A percentile compares a stretch with the other conserved stretches of the same genome.
These are phyloP conservation scores for Eurytoma californica DNA, from an alignment of 2,888 invertebrate species.

Conservation along the genomic window DNA sequence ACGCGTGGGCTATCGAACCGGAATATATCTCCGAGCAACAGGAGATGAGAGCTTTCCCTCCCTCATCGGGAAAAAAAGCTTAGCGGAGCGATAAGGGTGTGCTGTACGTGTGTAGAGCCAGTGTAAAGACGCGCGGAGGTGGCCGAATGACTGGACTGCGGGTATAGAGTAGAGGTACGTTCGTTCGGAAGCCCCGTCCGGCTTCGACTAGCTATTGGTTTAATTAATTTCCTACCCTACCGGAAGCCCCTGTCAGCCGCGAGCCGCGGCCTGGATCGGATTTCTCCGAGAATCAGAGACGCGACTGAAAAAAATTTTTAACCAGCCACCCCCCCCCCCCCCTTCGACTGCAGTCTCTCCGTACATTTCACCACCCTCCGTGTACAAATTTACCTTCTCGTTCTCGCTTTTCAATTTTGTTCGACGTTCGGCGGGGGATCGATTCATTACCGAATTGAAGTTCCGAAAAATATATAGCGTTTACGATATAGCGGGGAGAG, in stretches of 20 bases:
- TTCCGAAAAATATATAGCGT: too few relatives aligned
- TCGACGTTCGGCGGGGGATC: slow-evolving; percentile 5
- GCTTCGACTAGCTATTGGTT: slow-evolving; percentile 64
- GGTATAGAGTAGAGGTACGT: not conserved
- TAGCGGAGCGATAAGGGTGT: too few relatives aligned
- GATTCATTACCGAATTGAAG: slow-evolving; percentile 7
- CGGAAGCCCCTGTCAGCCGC: slow-evolving; percentile 61
- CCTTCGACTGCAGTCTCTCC: not conserved
- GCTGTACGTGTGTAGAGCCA: not conserved
- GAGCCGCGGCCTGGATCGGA: slow-evolving; percentile 56
- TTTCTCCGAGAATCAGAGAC: slow-evolving; percentile 56
- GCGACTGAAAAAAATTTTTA: slow-evolving; percentile 30
- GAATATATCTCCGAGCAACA: too few relatives aligned
- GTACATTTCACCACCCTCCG: slow-evolving; percentile 16
- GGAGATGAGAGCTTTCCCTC: too few relatives aligned
- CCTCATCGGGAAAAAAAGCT: too few relatives aligned
- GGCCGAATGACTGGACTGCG: not conserved
- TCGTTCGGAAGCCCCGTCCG: slow-evolving; percentile 5
- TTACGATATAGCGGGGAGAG: not conserved
- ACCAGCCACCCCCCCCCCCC: not conserved
- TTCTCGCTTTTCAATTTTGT: slow-evolving; percentile 37
- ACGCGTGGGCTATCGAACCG: too few relatives aligned
- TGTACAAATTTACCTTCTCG: slow-evolving; percentile 24
- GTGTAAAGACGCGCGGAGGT: not conserved
- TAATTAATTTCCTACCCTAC: slow-evolving; percentile 68